Conservation (phyloP, 1,140 invertebrate species). For the Drosophila parabipectinata region DNA sequence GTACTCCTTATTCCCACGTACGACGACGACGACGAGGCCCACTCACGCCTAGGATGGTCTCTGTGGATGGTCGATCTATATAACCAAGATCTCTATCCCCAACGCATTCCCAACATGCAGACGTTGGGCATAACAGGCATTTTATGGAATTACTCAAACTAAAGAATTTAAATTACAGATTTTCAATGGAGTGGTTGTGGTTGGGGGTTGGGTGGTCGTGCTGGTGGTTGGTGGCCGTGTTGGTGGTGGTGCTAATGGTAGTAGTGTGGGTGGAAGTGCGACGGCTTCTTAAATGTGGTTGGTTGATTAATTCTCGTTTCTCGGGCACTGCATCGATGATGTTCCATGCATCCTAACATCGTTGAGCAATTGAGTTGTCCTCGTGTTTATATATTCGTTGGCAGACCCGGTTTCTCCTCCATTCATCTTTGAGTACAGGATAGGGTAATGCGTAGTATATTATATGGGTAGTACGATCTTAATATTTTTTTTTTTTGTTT, state of each 20-base stretch:
- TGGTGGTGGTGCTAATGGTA: slow-evolving; percentile 9
- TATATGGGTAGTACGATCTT: slow-evolving; percentile 37
- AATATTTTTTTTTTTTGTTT: slow-evolving; percentile 30
- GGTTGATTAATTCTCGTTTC: slow-evolving; percentile 45
- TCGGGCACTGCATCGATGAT: slow-evolving; percentile 20
- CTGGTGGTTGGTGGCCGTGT: neutral
- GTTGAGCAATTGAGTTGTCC: slow-evolving; percentile 29
- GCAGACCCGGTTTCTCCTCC: slow-evolving; percentile 11
- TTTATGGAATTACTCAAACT: slow-evolving; percentile 20
- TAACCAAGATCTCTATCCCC: neutral
- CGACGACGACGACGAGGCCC: neutral
- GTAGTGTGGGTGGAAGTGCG: slow-evolving; percentile 8
- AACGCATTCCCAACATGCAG: neutral
- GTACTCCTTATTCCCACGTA: neutral
- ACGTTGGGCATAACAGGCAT: slow-evolving; percentile 1
- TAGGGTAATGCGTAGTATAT: slow-evolving; percentile 41
- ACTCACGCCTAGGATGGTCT: neutral
- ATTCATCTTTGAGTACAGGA: slow-evolving; percentile 3
- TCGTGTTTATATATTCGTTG: slow-evolving; percentile 27
- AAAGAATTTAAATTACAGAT: slow-evolving; percentile 34
- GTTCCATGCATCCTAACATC: slow-evolving; percentile 7
- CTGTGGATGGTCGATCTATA: neutral
- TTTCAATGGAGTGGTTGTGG: slow-evolving; percentile 7
- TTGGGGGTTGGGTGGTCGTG: neutral
- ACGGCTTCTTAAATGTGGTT: slow-evolving; percentile 28